Conservation (phyloP, 2,888 invertebrate species). For the Horisme vitalbata region DNA sequence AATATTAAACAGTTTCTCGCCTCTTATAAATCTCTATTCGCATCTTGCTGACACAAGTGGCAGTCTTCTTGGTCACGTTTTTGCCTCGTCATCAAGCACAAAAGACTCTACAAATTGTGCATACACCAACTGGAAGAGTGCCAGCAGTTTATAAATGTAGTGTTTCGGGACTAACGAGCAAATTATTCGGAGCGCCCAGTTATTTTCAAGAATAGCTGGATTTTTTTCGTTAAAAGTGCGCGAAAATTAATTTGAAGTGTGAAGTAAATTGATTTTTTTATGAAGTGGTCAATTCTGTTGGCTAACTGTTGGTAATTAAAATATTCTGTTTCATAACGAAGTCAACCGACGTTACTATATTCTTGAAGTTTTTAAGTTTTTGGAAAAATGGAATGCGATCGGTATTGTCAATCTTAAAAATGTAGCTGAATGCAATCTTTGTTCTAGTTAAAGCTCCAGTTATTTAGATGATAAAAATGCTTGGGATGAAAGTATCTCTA, state of each 20-base stretch:
- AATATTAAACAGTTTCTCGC: conserved; percentile 19
- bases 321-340: too few relatives aligned
- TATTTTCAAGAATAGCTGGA: conserved; percentile 30
- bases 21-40: conserved; percentile 33
- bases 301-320: too few relatives aligned
- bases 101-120: conserved; percentile 62
- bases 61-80: conserved; percentile 63
- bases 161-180: conserved; percentile 62
- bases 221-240: conserved; percentile 15
- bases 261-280: conserved; percentile 6
- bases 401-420: too few relatives aligned
- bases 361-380: too few relatives aligned
- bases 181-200: conserved; percentile 47
- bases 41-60: conserved; percentile 42
- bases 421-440: too few relatives aligned
- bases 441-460: too few relatives aligned
- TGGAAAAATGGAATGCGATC: too few relatives aligned
- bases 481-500: too few relatives aligned
- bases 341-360: too few relatives aligned
- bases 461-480: too few relatives aligned
- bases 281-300: too few relatives aligned
- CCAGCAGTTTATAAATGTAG: conserved; percentile 73
- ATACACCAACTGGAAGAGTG: conserved; percentile 56
- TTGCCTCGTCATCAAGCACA: conserved; percentile 55
- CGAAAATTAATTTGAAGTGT: conserved; percentile 12